Conservation (phyloP, 1,140 invertebrate species). For the Euura saliciscinereae region DNA sequence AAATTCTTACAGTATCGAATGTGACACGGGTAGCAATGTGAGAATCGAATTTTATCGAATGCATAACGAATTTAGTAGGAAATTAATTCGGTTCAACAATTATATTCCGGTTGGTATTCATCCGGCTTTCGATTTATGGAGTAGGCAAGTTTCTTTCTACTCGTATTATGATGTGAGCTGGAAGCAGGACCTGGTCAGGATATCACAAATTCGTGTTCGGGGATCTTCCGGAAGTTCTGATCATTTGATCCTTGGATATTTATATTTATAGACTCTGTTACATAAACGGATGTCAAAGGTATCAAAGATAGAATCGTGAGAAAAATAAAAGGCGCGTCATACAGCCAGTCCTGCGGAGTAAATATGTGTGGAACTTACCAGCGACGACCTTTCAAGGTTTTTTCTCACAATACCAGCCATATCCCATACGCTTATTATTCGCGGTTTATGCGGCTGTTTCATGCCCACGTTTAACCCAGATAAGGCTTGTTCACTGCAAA, state of each 20-base stretch:
- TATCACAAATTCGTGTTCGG: too few species aligned
- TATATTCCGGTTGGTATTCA: too few species aligned
- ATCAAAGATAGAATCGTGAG: constrained; percentile 7
- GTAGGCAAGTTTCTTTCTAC: too few species aligned
- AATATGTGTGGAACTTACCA: neutral
- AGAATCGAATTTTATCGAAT: neutral
- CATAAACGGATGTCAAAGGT: neutral
- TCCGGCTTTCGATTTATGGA: too few species aligned
- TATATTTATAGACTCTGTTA: too few species aligned
- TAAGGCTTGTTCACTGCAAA: too few species aligned
- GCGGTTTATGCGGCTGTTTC: too few species aligned
- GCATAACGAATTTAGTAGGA: constrained; percentile 16
- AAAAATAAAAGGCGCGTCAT: constrained; percentile 4
- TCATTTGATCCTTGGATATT: too few species aligned
- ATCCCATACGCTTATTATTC: neutral
- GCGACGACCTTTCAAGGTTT: constrained; percentile 4
- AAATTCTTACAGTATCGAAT: constrained; percentile 24
- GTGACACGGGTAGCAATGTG: too few species aligned
- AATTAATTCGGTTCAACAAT: constrained; percentile 9
- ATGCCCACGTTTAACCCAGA: neutral
- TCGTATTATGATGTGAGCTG: too few species aligned
- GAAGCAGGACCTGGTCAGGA: too few species aligned
- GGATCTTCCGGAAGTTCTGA: too few species aligned
- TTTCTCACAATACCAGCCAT: constrained; percentile 7
- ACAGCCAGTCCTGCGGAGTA: neutral